Base-by-base conservation (phyloP, 2,113 vertebrate species). In the Eurystomus gularis region DNA sequence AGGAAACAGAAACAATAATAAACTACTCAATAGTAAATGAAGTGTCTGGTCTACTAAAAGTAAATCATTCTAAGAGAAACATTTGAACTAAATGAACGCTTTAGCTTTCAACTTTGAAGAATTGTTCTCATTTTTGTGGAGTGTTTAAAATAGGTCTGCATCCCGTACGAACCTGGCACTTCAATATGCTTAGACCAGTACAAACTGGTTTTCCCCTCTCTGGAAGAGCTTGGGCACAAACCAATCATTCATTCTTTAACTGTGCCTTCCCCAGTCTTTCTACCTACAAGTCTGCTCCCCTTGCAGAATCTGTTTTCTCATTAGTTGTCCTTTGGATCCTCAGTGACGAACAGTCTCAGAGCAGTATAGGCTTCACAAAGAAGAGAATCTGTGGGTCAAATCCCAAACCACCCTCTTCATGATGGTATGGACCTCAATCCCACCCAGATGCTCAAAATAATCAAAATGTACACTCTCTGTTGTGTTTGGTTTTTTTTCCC, bases 101-200 rank as follows among this genome's bases (percentile, higher is more conserved):
- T 90, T 81, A 95, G 68, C 76, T 82, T 92, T 94, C 88, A 90
- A 16, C 80, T 94, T 83, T 92, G 87, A 94, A 92, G 71, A 87
- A 94, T 7, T 49, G 58, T 54, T 94, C 87, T 96, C 48, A 90
- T 90, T 92, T 90, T 57, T 23, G 17, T 68, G 46, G 26, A 66
- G 60, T 60, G 48, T 92, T 95, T 90, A 81, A 91, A 95, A 8
- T 62, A 86, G 93, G 80, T 75, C 64, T 68, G 48, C 0, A 7
- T 93, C 94, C 93, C 60, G n/a, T 33, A 66, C 60, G 85, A 93
- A 92, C 79, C 46, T 75, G 42, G 73, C n/a, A 46, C 78, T 93
- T 85, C 64, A 73, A 21, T 42, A 79, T 2, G 9, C 60, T 89
- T 82, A 90, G 2, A 84, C 52, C 26, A 69, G n/a, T 78, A 80